Percentiles rank a stretch among this genome's conserved stretches.
Conservation (phyloP, 2,888 invertebrate species). For the Campaea margaritaria region DNA sequence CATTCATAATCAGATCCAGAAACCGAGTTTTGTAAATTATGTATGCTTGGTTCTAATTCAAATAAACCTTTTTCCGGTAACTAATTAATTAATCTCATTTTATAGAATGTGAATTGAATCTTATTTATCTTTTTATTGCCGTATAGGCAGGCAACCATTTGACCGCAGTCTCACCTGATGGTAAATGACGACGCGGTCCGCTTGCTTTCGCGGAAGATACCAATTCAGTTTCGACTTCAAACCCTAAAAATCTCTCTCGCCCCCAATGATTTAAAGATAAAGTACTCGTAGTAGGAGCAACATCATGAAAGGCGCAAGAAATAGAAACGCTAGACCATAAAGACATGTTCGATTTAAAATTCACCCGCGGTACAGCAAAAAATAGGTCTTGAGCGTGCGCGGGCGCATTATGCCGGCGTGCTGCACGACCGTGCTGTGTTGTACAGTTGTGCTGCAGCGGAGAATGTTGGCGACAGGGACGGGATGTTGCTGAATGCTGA, state of each 20-base stretch:
- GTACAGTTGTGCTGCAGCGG: slow-evolving; percentile 43
- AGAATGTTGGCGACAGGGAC: slow-evolving; percentile 45
- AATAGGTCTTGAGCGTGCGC: slow-evolving; percentile 74
- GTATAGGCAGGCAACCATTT: too few relatives aligned
- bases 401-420: slow-evolving; percentile 81
- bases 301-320: slow-evolving; percentile 62
- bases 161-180: too few relatives aligned
- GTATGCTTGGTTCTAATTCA: too few relatives aligned
- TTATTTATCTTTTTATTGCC: too few relatives aligned
- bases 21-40: too few relatives aligned
- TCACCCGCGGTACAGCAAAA: slow-evolving; percentile 77
- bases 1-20: neutral
- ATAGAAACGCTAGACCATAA: slow-evolving; percentile 64
- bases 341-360: slow-evolving; percentile 81
- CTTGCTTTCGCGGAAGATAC: too few relatives aligned
- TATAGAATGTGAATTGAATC: too few relatives aligned
- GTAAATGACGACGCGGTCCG: too few relatives aligned
- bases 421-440: slow-evolving; percentile 68
- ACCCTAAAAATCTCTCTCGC: too few relatives aligned
- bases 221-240: too few relatives aligned
- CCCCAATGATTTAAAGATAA: neutral
- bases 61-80: too few relatives aligned
- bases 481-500: slow-evolving; percentile 21
- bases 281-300: slow-evolving; percentile 53
- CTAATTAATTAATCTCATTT: too few relatives aligned